phyloP scores from a whole-genome alignment of 2,113 vertebrate genomes.

The Bambusicola thoracicus region DNA sequence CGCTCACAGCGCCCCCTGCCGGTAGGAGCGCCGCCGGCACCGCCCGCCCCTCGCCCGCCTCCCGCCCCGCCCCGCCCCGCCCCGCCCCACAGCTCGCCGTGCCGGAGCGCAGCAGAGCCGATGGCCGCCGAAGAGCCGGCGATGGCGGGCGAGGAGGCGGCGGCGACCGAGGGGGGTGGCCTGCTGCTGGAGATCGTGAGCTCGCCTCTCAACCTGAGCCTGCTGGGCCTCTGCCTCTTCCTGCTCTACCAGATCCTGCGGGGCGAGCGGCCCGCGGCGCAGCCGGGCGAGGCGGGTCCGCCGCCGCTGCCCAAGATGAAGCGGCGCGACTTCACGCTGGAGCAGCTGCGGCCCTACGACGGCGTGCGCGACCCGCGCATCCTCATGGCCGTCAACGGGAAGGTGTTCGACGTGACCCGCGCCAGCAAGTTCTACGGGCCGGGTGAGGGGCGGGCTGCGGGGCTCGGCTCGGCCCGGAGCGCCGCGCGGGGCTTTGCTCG shows the following conservation, averaged over 20 bases:
- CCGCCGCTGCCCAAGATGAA: slow-evolving; percentile 85
- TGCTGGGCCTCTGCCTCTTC: slow-evolving; percentile 90
- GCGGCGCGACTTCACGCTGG: slow-evolving; percentile 88
- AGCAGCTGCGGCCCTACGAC: slow-evolving; percentile 86
- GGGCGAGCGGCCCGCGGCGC: slow-evolving; percentile 82
- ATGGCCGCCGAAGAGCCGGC: slow-evolving; percentile 29
- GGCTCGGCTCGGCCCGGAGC: too few relatives aligned
- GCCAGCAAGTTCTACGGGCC: slow-evolving; percentile 95
- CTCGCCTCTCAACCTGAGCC: slow-evolving; percentile 90
- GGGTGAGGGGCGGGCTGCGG: slow-evolving; percentile 72
- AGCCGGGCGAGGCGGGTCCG: slow-evolving; percentile 72
- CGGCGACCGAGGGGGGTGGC: slow-evolving; percentile 80
- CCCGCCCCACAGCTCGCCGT: not conserved
- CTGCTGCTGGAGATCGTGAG: slow-evolving; percentile 90
- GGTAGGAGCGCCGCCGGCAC: too few relatives aligned
- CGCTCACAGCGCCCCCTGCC: not conserved
- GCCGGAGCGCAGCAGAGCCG: not conserved
- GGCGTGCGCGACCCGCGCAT: slow-evolving; percentile 86
- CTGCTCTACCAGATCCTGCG: slow-evolving; percentile 92
- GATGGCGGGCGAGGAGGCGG: slow-evolving; percentile 37
- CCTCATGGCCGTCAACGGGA: slow-evolving; percentile 93
- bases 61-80: not conserved
- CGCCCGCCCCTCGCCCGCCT: not conserved
- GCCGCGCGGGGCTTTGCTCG: too few relatives aligned
- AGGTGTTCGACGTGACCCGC: slow-evolving; percentile 94